Evolutionary conservation across 2,113 vertebrate genomes (phyloP).

Genomic region (Neofelis nebulosa): DNA sequence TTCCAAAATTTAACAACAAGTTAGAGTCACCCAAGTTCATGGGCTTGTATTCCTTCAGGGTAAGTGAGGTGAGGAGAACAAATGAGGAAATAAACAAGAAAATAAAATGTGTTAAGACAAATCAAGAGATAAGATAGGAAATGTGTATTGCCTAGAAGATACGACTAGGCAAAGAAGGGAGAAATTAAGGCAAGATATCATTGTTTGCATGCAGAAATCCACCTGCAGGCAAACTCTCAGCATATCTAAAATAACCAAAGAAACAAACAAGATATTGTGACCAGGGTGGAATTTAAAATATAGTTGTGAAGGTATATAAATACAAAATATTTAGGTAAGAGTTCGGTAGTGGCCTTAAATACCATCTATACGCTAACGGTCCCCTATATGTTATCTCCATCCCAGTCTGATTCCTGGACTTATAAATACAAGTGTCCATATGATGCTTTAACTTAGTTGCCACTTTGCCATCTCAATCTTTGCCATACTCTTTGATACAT

Average conservation of each 20-base stretch:
- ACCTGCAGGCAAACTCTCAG: too few species aligned
- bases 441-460: neutral
- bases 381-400: neutral
- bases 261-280: neutral
- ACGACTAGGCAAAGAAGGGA: neutral
- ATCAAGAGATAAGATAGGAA: neutral
- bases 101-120: neutral
- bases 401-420: neutral
- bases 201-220: neutral
- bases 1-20: neutral
- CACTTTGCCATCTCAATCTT: neutral
- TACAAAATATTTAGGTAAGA: neutral
- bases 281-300: neutral
- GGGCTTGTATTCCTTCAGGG: neutral
- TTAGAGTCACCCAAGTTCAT: neutral
- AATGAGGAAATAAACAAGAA: neutral
- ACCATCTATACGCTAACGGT: neutral
- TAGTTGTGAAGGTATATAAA: neutral
- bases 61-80: neutral
- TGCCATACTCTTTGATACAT: neutral
- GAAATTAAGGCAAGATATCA: neutral
- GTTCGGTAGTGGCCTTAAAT: neutral
- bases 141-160: neutral
- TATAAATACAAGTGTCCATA: neutral
- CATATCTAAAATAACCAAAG: neutral